Evolutionary conservation across 2,113 vertebrate species (phyloP).

Genomic region (Junco hyemalis): DNA sequence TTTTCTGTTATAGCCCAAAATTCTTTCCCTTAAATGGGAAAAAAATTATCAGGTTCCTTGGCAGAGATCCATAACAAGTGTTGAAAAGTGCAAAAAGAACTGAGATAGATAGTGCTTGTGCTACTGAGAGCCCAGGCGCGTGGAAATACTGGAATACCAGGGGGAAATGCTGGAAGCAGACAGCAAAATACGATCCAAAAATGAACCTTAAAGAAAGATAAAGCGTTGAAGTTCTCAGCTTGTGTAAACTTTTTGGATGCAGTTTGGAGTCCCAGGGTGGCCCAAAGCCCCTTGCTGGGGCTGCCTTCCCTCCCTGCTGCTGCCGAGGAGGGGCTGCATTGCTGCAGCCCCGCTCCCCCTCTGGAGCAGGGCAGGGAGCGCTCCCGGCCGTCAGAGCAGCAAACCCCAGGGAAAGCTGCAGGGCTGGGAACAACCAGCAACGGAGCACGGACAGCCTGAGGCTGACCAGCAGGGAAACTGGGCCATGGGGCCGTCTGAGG

Average conservation of each 20-base stretch:
- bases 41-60: not conserved
- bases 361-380: no score
- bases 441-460: not conserved
- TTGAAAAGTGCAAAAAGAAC: not conserved
- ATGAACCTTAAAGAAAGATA: not conserved
- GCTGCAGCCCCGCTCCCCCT: not conserved
- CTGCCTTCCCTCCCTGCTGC: not conserved
- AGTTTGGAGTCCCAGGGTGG: not conserved
- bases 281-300: fast-evolving
- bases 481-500: not conserved
- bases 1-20: not conserved
- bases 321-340: not conserved
- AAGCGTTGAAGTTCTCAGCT: not conserved
- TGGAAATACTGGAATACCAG: not conserved
- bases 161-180: not conserved
- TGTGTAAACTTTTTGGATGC: not conserved
- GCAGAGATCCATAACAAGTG: not conserved
- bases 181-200: not conserved
- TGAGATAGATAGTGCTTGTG: not conserved
- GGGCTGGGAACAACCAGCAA: not conserved
- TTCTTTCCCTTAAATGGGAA: constrained; percentile 1
- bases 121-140: not conserved
- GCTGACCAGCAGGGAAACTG: not conserved
- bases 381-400: no score
- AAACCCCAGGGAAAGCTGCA: no score